A percentile compares a stretch with the other conserved stretches of the same genome.
phyloP scores from a whole-genome alignment of 2,888 invertebrate genomes.

The Cephus spinipes region DNA sequence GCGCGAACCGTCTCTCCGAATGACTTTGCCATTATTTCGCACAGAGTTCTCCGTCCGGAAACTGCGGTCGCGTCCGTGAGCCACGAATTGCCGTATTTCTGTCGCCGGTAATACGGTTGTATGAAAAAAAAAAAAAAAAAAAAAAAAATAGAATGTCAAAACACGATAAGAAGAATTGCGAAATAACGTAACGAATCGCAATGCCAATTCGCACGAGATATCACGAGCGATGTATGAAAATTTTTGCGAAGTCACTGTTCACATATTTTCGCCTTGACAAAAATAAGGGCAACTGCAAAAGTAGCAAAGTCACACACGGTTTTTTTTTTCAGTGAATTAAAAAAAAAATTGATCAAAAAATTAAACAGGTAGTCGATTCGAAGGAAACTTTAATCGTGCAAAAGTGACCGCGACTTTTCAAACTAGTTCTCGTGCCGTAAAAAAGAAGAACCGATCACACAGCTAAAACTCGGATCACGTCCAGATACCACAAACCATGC shows the following conservation, averaged over 20 bases:
- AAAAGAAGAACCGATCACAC: neutral
- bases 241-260: neutral
- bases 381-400: neutral
- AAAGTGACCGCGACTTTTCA: neutral
- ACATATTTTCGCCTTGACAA: neutral
- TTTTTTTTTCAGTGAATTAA: neutral
- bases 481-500: too few relatives aligned
- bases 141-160: neutral
- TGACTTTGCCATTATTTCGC: neutral
- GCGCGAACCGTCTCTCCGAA: neutral
- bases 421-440: neutral
- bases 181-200: neutral
- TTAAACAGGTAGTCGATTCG: neutral
- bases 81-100: constrained; percentile 32
- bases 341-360: neutral
- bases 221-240: neutral
- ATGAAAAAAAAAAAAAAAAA: neutral
- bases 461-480: neutral
- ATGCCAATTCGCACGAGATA: neutral
- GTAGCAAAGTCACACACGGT: neutral
- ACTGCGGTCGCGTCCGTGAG: constrained; percentile 50
- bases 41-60: neutral
- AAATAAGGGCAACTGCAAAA: neutral
- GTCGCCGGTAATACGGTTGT: neutral
- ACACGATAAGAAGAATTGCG: neutral